Base-by-base conservation (phyloP, 2,113 vertebrate species). In the Phoenicopterus ruber region DNA sequence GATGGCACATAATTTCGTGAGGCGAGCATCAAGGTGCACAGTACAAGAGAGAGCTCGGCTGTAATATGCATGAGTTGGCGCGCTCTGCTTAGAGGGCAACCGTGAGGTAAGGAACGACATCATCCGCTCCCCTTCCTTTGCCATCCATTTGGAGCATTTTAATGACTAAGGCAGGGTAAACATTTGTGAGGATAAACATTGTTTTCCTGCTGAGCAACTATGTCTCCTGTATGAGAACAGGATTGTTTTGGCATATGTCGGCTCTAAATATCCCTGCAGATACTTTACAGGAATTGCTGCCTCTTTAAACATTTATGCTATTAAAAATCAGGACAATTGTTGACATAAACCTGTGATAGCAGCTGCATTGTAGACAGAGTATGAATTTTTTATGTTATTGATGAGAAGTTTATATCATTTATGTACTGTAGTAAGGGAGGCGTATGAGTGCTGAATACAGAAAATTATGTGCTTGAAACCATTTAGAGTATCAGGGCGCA, bases 381-480 rank as follows among this genome's bases (percentile, higher is more conserved):
- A 97, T 98, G 95, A 97, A 97, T 96, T 96, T 97, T 98, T 97
- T 96, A 98, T 97, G 86, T 92, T 97, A 85, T 96, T 94, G 96
- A 98, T 96, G 96, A 97, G 95, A 97, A 93, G 94, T 93, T 96
- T 97, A 83, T 97, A 82, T 95, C 97, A 94, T 95, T 97, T 97
- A 97, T 96, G 79, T 97, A 89, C 81, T 95, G 58, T 83, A 94
- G 94, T 92, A 92, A 83, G 89, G 74, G 49, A 95, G 72, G 94
- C 29, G 24, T 74, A 83, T 90, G 93, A 87, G 85, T 81, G 83
- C 96, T 77, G 93, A 96, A 96, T 96, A 47, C 87, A 88, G 65
- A 94, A 94, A 80, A 81, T 52, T 34, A 77, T 67, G 52, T 61
- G 85, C 36, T 65, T 88, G 88, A 70, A 86, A 58, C 76, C 88